A percentile compares a stretch with the other conserved stretches of the same genome.
phyloP scores from a whole-genome alignment of 2,113 vertebrate species.

The Phyllopteryx taeniolatus region DNA sequence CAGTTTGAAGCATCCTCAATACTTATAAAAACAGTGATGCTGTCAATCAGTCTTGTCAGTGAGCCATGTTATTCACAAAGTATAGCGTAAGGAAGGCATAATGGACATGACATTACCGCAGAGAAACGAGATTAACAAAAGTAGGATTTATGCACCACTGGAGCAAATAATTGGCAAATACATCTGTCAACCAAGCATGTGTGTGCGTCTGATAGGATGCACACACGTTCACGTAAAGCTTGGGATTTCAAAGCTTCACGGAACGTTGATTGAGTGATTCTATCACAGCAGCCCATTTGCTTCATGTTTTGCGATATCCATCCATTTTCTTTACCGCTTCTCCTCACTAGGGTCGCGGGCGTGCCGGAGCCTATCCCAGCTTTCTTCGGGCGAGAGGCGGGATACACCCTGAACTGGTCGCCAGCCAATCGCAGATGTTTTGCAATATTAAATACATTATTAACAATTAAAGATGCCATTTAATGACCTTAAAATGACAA shows the following conservation, averaged over 20 bases:
- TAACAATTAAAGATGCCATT: neutral
- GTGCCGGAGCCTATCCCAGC: too few relatives aligned
- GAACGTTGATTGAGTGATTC: conserved; percentile 14
- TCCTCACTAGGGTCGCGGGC: too few relatives aligned
- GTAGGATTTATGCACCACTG: conserved; percentile 27
- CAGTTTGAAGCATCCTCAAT: neutral
- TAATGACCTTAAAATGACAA: neutral
- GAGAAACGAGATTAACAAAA: conserved; percentile 11
- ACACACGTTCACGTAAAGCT: neutral
- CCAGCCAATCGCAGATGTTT: too few relatives aligned
- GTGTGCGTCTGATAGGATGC: conserved; percentile 10
- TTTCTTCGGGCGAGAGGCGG: too few relatives aligned
- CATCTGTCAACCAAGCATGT: conserved; percentile 19
- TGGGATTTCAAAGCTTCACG: conserved; percentile 16
- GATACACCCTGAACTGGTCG: too few relatives aligned
- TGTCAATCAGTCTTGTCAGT: neutral
- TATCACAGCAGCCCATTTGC: conserved; percentile 2
- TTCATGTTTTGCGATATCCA: neutral
- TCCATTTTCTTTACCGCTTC: too few relatives aligned
- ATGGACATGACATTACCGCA: neutral
- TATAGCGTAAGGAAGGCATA: neutral
- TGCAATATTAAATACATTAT: conserved; percentile 4
- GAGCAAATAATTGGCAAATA: conserved; percentile 41
- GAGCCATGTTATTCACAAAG: neutral
- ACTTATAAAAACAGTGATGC: conserved; percentile 4